These are phyloP conservation scores for Calephelis virginiensis DNA, from an alignment of 1,140 invertebrate species.

Conservation along the genomic window DNA sequence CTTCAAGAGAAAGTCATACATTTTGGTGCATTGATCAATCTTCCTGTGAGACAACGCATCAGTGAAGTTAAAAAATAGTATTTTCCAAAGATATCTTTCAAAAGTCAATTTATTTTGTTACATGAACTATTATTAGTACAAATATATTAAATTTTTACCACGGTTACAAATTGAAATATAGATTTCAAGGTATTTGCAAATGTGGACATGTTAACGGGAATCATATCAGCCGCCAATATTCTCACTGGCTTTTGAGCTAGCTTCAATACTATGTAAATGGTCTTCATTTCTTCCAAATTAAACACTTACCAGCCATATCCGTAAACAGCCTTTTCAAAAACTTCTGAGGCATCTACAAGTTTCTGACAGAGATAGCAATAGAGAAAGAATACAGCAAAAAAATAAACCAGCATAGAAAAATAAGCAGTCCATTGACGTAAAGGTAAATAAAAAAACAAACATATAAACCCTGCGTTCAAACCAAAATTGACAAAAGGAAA, in stretches of 20 bases:
- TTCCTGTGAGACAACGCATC: too few species aligned
- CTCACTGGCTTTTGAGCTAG: slow-evolving; percentile 26
- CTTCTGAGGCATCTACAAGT: slow-evolving; percentile 38
- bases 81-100: too few species aligned
- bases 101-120: too few species aligned
- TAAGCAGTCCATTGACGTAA: slow-evolving; percentile 35
- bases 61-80: too few species aligned
- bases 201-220: slow-evolving; percentile 29
- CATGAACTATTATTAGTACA: not conserved
- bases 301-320: slow-evolving; percentile 46
- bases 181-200: slow-evolving; percentile 38
- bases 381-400: slow-evolving; percentile 41
- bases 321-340: slow-evolving; percentile 41
- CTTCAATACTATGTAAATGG: slow-evolving; percentile 4
- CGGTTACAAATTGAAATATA: slow-evolving; percentile 43
- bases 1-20: too few species aligned
- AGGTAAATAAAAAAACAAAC: slow-evolving; percentile 38
- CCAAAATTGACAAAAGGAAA: slow-evolving; percentile 53
- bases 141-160: slow-evolving; percentile 36
- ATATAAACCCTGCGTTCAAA: slow-evolving; percentile 35
- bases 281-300: slow-evolving; percentile 27
- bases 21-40: too few species aligned
- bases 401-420: slow-evolving; percentile 34
- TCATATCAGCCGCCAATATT: slow-evolving; percentile 26
- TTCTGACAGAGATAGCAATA: slow-evolving; percentile 45